Evolutionary conservation across 2,888 invertebrate species (phyloP), one percentile per base, ranked within the genome.

Genomic region (Beris chalybata): DNA sequence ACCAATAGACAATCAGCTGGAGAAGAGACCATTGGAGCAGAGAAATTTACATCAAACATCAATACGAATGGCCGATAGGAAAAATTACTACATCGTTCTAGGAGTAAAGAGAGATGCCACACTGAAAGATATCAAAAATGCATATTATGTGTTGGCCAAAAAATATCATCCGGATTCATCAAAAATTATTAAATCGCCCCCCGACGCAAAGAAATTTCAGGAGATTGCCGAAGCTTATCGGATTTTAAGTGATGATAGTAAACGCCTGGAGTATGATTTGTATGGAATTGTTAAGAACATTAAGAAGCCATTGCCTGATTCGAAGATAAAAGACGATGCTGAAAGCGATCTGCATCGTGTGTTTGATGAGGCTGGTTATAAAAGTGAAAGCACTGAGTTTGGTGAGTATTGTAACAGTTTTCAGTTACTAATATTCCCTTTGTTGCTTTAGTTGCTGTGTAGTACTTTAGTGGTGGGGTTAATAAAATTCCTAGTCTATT

Each of bases 151-250:
- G 7, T 69, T 79, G 29, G 79, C 79, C 11, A 79, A 79, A 66
- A 78, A 77, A 38, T 78, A 74, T 70, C 79, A 79, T 69, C 79
- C 79, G 0, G 79, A 79, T 67, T 74, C 76, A 0, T 57, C 44
- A 45, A 55, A 56, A 44, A 15, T 47, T 31, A 70, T 71, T 7
- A 74, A 74, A 4, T 74, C 74, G 1, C 22, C 38, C 71, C 74
- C 38, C 71, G 74, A 31, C 15, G 69, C 76, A 4, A 76, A 76
- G 31, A 75, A 75, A 47, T 79, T 79, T 70, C 97, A 97, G 79
- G 94, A 96, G 79, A 95, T 99, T 5, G 96, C 97, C 0, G 98
- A 99, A 82, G 99, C 99, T 0, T 99, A 99, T 81, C 97, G 99
- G 85, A 94, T 97, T 32, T 70, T 80, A 6, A 79, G 78, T 6